A percentile compares a stretch with the other conserved stretches of the same genome.
These are phyloP conservation scores for Bugulina stolonifera DNA, from an alignment of 2,888 invertebrate species.

Conservation along the genomic window DNA sequence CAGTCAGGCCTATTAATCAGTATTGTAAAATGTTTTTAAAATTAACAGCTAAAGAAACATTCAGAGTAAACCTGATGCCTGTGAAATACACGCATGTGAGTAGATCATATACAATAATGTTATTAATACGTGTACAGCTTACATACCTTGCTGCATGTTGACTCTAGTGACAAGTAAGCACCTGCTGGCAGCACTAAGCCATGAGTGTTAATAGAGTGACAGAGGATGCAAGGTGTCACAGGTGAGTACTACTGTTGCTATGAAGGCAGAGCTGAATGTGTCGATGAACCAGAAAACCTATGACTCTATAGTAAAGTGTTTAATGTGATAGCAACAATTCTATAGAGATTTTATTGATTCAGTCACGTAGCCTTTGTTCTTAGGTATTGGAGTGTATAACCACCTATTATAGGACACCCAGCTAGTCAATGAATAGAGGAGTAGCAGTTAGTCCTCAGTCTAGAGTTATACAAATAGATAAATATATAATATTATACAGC, in stretches of 20 bases:
- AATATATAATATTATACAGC: too few species aligned
- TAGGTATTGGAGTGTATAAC: neutral
- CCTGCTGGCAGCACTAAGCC: neutral
- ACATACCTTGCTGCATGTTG: neutral
- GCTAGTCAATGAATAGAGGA: too few species aligned
- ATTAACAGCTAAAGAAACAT: too few species aligned
- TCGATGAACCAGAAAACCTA: conserved; percentile 20
- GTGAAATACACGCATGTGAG: too few species aligned
- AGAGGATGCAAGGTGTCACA: neutral
- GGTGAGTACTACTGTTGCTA: neutral
- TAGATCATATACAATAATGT: too few species aligned
- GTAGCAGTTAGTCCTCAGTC: too few species aligned
- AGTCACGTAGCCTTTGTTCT: neutral
- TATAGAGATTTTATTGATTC: neutral
- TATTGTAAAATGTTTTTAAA: too few species aligned
- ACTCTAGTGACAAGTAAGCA: neutral
- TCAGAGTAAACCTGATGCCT: too few species aligned
- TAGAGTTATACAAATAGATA: too few species aligned
- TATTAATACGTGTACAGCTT: too few species aligned
- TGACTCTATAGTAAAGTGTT: neutral
- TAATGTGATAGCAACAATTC: conserved; percentile 14
- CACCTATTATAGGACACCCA: too few species aligned
- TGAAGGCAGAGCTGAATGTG: conserved; percentile 6
- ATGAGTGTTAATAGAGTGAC: neutral
- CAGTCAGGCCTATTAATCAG: too few species aligned